phyloP scores from a whole-genome alignment of 1,140 invertebrate genomes.

The Acyrthosiphon pisum region DNA sequence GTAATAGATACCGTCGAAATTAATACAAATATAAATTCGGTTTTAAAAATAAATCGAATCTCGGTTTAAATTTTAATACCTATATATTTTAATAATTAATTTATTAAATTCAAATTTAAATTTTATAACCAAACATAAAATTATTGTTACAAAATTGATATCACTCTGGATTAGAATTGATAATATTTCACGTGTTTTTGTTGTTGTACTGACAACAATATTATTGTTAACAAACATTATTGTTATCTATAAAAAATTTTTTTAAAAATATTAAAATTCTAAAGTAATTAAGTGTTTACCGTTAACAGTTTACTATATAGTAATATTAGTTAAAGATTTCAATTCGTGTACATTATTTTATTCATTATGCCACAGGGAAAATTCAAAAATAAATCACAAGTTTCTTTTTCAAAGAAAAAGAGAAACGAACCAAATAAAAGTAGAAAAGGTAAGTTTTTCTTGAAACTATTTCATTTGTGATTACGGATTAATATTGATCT shows the following conservation, averaged over 20 bases:
- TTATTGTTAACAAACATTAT: no score
- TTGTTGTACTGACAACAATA: neutral
- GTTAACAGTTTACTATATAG: no score
- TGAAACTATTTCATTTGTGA: neutral
- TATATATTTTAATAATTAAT: neutral
- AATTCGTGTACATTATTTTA: neutral
- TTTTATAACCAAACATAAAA: conserved; percentile 28
- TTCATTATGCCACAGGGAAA: conserved; percentile 44
- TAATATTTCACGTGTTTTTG: conserved; percentile 30
- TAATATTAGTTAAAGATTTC: no score
- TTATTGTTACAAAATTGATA: neutral
- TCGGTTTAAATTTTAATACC: neutral
- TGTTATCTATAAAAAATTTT: neutral
- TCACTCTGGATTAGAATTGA: neutral
- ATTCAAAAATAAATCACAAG: conserved; percentile 53
- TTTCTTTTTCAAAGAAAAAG: conserved; percentile 38
- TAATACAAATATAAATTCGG: neutral
- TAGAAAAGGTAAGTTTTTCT: conserved; percentile 41
- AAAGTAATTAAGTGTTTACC: neutral
- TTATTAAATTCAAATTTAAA: neutral
- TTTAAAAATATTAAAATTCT: neutral
- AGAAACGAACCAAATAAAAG: conserved; percentile 16
- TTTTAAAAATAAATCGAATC: neutral
- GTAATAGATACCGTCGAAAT: neutral
- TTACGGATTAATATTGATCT: neutral